phyloP scores from a whole-genome alignment of 2,888 invertebrate species.

The Aphodius sticticus region DNA sequence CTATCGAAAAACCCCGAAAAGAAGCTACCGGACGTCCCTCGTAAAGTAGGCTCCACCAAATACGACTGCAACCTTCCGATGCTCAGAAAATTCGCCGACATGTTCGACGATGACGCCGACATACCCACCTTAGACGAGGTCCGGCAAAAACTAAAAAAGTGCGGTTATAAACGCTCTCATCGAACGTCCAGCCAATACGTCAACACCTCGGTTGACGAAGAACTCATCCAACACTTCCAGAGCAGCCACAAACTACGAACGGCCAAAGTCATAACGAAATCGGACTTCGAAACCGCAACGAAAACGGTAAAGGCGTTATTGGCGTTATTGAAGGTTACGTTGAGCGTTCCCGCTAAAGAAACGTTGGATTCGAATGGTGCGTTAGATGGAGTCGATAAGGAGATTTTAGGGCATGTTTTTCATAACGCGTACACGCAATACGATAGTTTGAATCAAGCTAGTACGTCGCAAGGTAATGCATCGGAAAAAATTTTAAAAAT shows the following conservation, averaged over 20 bases:
- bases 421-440: slow-evolving; percentile 6
- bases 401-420: slow-evolving; percentile 30
- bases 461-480: background rate
- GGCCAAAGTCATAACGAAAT: slow-evolving; percentile 16
- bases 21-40: slow-evolving; percentile 56
- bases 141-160: slow-evolving; percentile 21
- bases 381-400: slow-evolving; percentile 32
- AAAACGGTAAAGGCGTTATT: slow-evolving; percentile 34
- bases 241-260: slow-evolving; percentile 37
- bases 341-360: slow-evolving; percentile 20
- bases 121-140: slow-evolving; percentile 31
- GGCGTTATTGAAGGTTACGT: slow-evolving; percentile 27
- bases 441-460: background rate
- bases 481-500: background rate
- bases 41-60: slow-evolving; percentile 47
- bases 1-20: slow-evolving; percentile 60
- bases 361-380: slow-evolving; percentile 18
- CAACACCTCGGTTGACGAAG: slow-evolving; percentile 29
- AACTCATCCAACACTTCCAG: slow-evolving; percentile 40
- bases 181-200: slow-evolving; percentile 5
- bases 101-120: slow-evolving; percentile 8
- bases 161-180: slow-evolving; percentile 11
- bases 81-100: slow-evolving; percentile 17
- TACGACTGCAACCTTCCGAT: background rate
- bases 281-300: slow-evolving; percentile 23